These are phyloP conservation scores for Pyrocephalus nanus DNA, from an alignment of 2,797 vertebrate genomes.

Conservation along the genomic window DNA sequence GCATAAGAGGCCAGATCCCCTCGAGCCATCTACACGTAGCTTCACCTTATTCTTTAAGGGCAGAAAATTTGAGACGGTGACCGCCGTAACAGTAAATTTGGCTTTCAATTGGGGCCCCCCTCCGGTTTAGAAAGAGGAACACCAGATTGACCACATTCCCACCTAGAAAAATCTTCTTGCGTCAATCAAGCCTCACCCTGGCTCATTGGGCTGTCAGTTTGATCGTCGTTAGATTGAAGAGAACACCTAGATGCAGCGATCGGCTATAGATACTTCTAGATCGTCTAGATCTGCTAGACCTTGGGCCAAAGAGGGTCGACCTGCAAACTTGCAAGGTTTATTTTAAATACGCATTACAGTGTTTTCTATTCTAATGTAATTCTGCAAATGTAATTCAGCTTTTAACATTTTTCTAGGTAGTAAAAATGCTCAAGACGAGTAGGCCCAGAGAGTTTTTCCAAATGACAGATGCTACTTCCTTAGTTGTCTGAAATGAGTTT, in stretches of 20 bases:
- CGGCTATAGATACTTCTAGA: constrained; percentile 94
- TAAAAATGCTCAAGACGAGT: constrained; percentile 74
- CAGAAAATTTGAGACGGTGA: constrained; percentile 88
- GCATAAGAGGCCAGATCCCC: constrained; percentile 90
- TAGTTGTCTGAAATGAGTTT: constrained; percentile 6
- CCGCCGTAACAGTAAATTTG: constrained; percentile 88
- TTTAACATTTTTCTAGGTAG: constrained; percentile 85
- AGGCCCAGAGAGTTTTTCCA: constrained; percentile 77
- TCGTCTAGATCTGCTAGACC: constrained; percentile 91
- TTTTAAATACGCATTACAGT: constrained; percentile 92
- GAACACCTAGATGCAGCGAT: constrained; percentile 91
- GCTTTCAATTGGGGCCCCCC: constrained; percentile 87
- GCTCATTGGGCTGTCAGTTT: constrained; percentile 92
- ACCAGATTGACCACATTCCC: constrained; percentile 87
- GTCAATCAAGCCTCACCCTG: constrained; percentile 93
- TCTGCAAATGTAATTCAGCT: constrained; percentile 81
- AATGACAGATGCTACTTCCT: not conserved
- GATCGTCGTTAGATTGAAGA: constrained; percentile 94
- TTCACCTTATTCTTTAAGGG: constrained; percentile 88
- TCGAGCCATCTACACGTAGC: constrained; percentile 90
- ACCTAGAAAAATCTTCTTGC: constrained; percentile 90
- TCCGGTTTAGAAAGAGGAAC: constrained; percentile 88
- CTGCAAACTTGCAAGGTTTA: constrained; percentile 95
- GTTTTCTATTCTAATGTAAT: constrained; percentile 84
- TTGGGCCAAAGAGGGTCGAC: constrained; percentile 93